Evolutionary conservation across 2,113 vertebrate species (phyloP), one percentile per base, ranked within the genome.

Genomic region (Gasterosteus aculeatus): DNA sequence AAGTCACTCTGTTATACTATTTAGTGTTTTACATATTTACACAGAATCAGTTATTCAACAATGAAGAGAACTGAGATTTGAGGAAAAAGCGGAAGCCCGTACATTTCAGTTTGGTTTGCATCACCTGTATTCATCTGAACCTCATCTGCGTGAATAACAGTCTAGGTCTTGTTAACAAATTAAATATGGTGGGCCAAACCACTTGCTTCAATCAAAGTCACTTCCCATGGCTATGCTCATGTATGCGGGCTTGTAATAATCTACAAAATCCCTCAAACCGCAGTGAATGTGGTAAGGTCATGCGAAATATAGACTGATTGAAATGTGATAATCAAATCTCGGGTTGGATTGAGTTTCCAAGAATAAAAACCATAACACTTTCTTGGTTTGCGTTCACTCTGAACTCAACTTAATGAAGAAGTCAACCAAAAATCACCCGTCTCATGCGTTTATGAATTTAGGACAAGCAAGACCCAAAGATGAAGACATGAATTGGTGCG

Each of bases 11-110:
- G 83, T 87, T 89, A 86, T 89, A 90, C 81, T 79, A 73, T 89
- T 87, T 80, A 84, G 75, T 90, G 86, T 88, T 93, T 90, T 85
- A 85, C 85, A 91, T 92, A 93, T 93, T 92, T 94, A 94, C 92
- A 94, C 16, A 80, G 60, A 81, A 79, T 85, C 4, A 5, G 47
- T 86, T 72, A 85, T 85, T 80, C 18, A 64, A 82, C 12, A 15
- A 68, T 61, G 66, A 75, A 41, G n/a, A 62, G 65, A 81, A 74
- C 38, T 46, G 72, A 81, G 61, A 76, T 47, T 69, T 75, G 54
- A 44, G 10, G 58, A 18, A 31, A 41, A 15, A 47, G 78, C 19
- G 0, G n/a, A 49, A 57, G 16, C 53, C 47, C 9, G 42, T 44
- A 64, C 67, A 72, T 77, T 72, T 56, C 47, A 58, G 79, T 79